Evolutionary conservation across 2,888 invertebrate genomes (phyloP), one percentile per base, ranked within the genome.

Genomic region (Mesorhabditis spiculigera): DNA sequence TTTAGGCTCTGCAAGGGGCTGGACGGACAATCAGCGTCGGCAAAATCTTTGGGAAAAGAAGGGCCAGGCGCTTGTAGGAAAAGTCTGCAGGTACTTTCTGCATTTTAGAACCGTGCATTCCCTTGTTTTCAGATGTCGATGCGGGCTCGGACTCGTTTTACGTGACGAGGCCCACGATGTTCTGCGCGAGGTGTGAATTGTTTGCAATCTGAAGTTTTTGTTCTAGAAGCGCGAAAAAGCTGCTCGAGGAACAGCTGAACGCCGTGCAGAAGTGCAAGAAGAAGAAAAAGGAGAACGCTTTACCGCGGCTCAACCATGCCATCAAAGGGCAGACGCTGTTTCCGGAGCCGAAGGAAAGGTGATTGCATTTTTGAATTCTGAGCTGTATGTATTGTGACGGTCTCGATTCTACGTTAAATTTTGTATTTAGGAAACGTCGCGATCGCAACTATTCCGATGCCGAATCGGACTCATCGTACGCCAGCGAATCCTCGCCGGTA

Each of bases 41-140:
- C 71, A 74, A 43, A 82, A 82, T 67, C 65, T 82, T 16, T 82
- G 82, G 82, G 80, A 78, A 50, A 77, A 76, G 63, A 81, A 81
- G 41, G 81, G 81, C 0, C 76, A 78, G 63, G 70, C 78, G 4
- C 68, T 81, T 0, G 71, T 81, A 8, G 70, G 67, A 42, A 72
- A 71, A 50, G 69, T 71, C 16, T 44, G 10, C 5, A 5, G 43
- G n/a, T 62, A 16, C 28, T 28, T 28, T 28, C 28, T 28, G 28
- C 1, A 28, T 28, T 28, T 28, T 28, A 28, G 28, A 28, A 28
- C 1, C 28, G 28, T 28, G 28, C 28, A 28, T 28, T 28, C 28
- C 28, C 28, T 28, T 28, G 28, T 65, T 42, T 73, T 73, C 45
- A 73, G 77, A 8, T 77, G 77, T 64, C 71, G 72, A 63, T 77